phyloP scores from a whole-genome alignment of 2,888 invertebrate genomes.

The Drosophila mulleri region DNA sequence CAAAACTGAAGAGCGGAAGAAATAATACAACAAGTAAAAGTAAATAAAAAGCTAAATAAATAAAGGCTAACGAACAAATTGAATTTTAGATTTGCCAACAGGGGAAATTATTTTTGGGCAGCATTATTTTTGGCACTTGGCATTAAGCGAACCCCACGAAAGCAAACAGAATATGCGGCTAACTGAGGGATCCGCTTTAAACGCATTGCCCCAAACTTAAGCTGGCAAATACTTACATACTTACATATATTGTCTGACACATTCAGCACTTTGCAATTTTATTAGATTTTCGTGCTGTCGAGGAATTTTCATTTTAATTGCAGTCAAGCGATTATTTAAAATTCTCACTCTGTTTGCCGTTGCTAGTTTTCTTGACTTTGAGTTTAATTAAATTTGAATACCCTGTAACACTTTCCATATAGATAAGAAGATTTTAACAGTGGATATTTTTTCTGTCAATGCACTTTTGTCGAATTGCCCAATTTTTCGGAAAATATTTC shows the following conservation, averaged over 20 bases:
- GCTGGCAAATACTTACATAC: conserved; percentile 28
- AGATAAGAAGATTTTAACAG: too few species aligned
- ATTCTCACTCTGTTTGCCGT: conserved; percentile 18
- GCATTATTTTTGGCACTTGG: conserved; percentile 2
- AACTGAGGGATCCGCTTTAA: conserved; percentile 22
- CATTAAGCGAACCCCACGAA: conserved; percentile 6
- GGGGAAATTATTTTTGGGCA: conserved; percentile 18
- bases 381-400: conserved; percentile 62
- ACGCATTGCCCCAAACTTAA: background rate
- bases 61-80: conserved; percentile 28
- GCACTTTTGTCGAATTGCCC: too few species aligned
- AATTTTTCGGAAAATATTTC: too few species aligned
- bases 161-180: conserved; percentile 9
- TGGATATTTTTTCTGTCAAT: too few species aligned
- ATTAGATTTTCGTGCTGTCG: conserved; percentile 42
- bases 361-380: conserved; percentile 26
- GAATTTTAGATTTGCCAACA: conserved; percentile 47
- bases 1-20: conserved; percentile 5
- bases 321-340: conserved; percentile 53
- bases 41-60: conserved; percentile 21
- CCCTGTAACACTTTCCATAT: background rate
- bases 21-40: conserved; percentile 4
- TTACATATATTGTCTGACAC: conserved; percentile 19
- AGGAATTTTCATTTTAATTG: conserved; percentile 61
- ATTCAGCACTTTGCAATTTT: conserved; percentile 39